Conservation (phyloP, 2,888 invertebrate genomes). For the Halictus ligatus region DNA sequence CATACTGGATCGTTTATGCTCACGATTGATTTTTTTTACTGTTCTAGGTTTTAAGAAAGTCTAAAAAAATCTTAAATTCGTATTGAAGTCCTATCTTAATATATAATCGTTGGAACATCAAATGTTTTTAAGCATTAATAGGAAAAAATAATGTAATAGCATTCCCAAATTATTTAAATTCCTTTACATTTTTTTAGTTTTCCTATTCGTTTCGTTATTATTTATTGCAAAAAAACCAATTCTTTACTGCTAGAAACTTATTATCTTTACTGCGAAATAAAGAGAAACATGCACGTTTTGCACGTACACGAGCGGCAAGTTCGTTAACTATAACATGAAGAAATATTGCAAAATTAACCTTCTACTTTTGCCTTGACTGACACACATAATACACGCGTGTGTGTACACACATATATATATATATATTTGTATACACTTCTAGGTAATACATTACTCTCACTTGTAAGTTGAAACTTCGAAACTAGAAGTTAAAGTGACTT, state of each 20-base stretch:
- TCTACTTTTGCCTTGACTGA: constrained; percentile 2
- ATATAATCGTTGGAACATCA: background rate
- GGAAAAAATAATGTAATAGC: background rate
- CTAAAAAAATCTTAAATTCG: background rate
- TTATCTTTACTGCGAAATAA: background rate
- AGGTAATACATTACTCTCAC: background rate
- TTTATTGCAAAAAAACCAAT: too few relatives aligned
- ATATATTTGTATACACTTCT: background rate
- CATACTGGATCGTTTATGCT: background rate
- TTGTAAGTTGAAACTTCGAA: background rate
- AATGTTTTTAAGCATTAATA: too few relatives aligned
- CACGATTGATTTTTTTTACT: background rate
- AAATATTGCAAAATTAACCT: constrained; percentile 24
- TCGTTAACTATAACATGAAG: background rate
- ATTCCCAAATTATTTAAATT: too few relatives aligned
- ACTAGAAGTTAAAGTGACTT: background rate
- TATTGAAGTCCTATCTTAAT: background rate
- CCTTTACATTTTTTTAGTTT: background rate
- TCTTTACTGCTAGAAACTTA: background rate
- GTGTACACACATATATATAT: background rate
- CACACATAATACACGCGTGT: background rate
- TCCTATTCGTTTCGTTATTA: background rate
- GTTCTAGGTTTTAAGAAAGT: background rate
- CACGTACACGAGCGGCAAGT: background rate
- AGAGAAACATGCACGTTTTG: background rate